Base-by-base conservation (phyloP, 2,888 invertebrate species). In the Chironomus riparius region DNA sequence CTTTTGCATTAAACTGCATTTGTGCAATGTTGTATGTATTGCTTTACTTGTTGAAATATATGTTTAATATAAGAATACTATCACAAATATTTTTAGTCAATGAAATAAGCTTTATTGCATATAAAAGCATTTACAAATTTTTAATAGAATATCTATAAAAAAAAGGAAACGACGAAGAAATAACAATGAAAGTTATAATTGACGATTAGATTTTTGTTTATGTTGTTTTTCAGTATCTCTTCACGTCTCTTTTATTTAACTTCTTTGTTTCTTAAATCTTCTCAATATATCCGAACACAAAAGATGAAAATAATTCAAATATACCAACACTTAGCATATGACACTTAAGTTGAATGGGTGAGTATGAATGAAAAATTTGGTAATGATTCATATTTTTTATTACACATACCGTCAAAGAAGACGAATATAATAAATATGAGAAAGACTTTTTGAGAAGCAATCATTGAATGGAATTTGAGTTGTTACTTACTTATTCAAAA, bases 201-300 rank as follows among this genome's bases (percentile, higher is more conserved):
- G 47, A 68, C 47, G 68, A 68, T 68, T 68, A 68, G 68, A 68
- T 68, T 68, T 38, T 68, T 68, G 68, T 68, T 68, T 68, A 68
- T 68, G 68, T 68, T 68, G 7, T 56, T 56, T 18, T 38, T 21
- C 38, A 28, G 28, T 15, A 28, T 13, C 56, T 56, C 56, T 18
- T 56, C 56, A 56, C 56, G 7, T 56, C 38, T 38, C 38, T 38
- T 38, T 38, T 38, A 38, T 38, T 38, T 56, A 7, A 56, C 5
- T 5, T 15, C 18, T 56, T 18, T 56, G n/a, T 18, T 56, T 56
- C 56, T 56, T 7, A 18, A 56, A 38, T 38, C 38, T 38, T 38
- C 56, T 56, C 5, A 56, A 56, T 56, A 56, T 56, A 56, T 56
- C 18, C n/a, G 7, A 56, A 38, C 38, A 56, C 15, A 56, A 56